phyloP scores from a whole-genome alignment of 2,888 invertebrate genomes.

The Drosophila percnosoma region DNA sequence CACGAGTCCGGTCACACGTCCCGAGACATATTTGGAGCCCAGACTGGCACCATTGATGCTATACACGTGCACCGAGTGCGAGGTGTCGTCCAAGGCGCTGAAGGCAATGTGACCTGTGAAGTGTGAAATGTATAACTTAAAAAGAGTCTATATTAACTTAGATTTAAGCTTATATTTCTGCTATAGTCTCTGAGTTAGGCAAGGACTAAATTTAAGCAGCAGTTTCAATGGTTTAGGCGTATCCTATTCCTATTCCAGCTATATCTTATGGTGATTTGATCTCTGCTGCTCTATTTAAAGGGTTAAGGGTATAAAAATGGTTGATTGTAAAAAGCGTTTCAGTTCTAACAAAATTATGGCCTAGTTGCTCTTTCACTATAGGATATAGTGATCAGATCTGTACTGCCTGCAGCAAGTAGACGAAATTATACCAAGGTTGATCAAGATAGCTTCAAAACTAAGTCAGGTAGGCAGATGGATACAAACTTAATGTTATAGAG shows the following conservation, averaged over 20 bases:
- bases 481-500: neutral
- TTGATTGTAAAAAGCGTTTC: neutral
- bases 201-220: neutral
- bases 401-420: rapidly evolving
- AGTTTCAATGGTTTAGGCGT: neutral
- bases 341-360: too few species aligned
- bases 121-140: neutral
- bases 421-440: too few species aligned
- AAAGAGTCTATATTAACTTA: neutral
- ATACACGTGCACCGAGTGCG: conserved; percentile 86
- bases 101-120: conserved; percentile 86
- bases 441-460: neutral
- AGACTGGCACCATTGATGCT: conserved; percentile 86
- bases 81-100: conserved; percentile 85
- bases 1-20: conserved; percentile 85
- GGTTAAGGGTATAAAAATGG: neutral
- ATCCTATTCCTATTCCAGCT: neutral
- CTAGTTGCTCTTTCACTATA: too few species aligned
- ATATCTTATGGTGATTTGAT: neutral
- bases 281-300: neutral
- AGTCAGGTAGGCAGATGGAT: neutral
- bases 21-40: conserved; percentile 86
- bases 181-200: neutral
- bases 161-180: neutral
- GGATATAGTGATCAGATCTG: neutral